Evolutionary conservation across 2,113 vertebrate species (phyloP), one percentile per base, ranked within the genome.

Genomic region (Psittacula cyanocephala): DNA sequence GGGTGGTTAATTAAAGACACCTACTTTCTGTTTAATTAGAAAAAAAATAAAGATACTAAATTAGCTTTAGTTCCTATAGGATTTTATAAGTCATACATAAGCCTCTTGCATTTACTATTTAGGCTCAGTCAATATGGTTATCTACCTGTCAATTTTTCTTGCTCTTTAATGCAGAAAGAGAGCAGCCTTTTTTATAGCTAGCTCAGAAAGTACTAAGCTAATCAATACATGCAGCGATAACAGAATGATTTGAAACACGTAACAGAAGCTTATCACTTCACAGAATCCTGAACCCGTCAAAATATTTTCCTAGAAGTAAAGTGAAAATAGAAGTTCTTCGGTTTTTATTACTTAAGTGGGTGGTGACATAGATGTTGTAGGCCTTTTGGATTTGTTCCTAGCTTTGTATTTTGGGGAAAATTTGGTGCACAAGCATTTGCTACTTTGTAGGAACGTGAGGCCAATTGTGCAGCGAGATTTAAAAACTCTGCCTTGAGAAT

Each of bases 161-260:
- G 97, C 94, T 98, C 95, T 97, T 97, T 95, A 97, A 97, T 89
- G 86, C 91, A 97, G 75, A 97, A 97, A 95, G 90, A 96, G 94
- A 96, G 60, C 74, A 96, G 93, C 81, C 80, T 95, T 92, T 98
- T 97, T 97, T 97, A 97, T 85, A 95, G 96, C 95, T 91, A 94
- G 85, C 91, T 96, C 86, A 93, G 94, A 97, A 97, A 95, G 95
- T 76, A 97, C 95, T 96, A 81, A 96, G 91, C 92, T 97, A 97
- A 98, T 98, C 97, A 77, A 98, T 98, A 98, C 84, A 89, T 33
- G 46, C 89, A 93, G 96, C 69, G 93, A 98, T 98, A 98, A 98
- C 93, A 95, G 92, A 96, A 98, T 97, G 96, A 97, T 98, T 97
- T 97, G 97, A 96, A 98, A 97, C 94, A 93, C 57, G 86, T 95